phyloP scores from a whole-genome alignment of 64 coral and sea anemone species.

The Montipora foliosa region DNA sequence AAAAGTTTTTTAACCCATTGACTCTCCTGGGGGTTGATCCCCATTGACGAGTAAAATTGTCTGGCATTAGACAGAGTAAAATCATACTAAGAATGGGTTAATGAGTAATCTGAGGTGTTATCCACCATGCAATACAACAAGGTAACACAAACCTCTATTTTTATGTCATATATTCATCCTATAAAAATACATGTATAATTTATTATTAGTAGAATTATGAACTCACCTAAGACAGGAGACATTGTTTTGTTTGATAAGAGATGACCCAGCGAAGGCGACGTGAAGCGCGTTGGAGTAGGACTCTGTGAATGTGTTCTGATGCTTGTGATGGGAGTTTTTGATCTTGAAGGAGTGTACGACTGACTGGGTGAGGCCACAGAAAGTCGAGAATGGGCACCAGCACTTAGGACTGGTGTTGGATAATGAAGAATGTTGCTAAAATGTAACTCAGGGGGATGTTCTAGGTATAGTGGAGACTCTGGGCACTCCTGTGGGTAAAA shows the following conservation, averaged over 20 bases:
- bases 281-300: conserved; percentile 71
- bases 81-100: too few species aligned
- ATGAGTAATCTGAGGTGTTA: too few species aligned
- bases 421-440: conserved; percentile 61
- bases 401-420: conserved; percentile 76
- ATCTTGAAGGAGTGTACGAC: conserved; percentile 70
- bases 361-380: conserved; percentile 78
- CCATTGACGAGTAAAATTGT: too few species aligned
- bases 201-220: too few species aligned
- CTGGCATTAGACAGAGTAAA: too few species aligned
- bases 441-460: conserved; percentile 46
- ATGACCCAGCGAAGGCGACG: conserved; percentile 75
- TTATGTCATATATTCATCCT: too few species aligned
- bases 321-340: conserved; percentile 60
- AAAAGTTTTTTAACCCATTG: too few species aligned
- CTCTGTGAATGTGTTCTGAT: conserved; percentile 61
- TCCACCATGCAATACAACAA: too few species aligned
- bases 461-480: conserved; percentile 59
- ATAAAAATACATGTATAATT: too few species aligned
- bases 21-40: too few species aligned
- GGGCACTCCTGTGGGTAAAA: conserved; percentile 72
- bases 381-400: conserved; percentile 72
- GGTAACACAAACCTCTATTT: too few species aligned
- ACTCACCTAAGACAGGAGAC: conserved; percentile 83
- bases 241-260: conserved; percentile 55